Base-by-base conservation (phyloP, 2,797 vertebrate genomes). In the Muscicapa comitata region DNA sequence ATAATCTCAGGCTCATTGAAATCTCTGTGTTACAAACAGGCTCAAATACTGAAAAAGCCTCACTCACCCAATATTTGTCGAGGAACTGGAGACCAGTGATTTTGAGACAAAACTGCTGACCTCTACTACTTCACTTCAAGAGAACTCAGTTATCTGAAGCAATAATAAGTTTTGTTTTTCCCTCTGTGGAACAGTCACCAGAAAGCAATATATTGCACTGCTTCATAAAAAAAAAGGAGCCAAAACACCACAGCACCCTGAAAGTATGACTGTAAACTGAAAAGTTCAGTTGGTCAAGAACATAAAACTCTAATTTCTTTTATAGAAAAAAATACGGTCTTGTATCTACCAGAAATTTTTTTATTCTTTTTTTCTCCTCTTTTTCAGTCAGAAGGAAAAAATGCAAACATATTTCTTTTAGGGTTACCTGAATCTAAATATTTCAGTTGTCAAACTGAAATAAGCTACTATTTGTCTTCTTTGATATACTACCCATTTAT, bases 121-220 rank as follows among this genome's bases (percentile, higher is more conserved):
- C 70, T 92, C 70, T 65, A 19, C 53, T 68, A 45, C 37, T 77
- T 73, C 6, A 19, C 19, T 63, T 83, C 68, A 51, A 75, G 29
- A 91, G 33, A 88, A 68, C 15, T 75, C 77, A 84, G 20, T 73
- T 86, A 74, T 71, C 35, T 91, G 78, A 87, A 62, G 12, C 37
- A 62, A 37, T 72, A 93, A 78, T 8, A 70, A 81, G 31, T 66
- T 85, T 43, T 90, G 86, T 87, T 88, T 45, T n/a, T 29, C 45
- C 67, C 72, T 86, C 67, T 70, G 25, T 76, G 78, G 67, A 85
- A 37, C 15, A 91, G 43, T 76, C 63, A 88, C 21, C 47, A 63
- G 68, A 82, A 93, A 85, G 26, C 71, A 85, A 82, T 82, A 76
- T 70, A 79, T 73, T 7, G 4, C 28, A 48, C 18, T 40, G 13